phyloP scores from a whole-genome alignment of 2,797 vertebrate species.

The Oryzias sinensis region DNA sequence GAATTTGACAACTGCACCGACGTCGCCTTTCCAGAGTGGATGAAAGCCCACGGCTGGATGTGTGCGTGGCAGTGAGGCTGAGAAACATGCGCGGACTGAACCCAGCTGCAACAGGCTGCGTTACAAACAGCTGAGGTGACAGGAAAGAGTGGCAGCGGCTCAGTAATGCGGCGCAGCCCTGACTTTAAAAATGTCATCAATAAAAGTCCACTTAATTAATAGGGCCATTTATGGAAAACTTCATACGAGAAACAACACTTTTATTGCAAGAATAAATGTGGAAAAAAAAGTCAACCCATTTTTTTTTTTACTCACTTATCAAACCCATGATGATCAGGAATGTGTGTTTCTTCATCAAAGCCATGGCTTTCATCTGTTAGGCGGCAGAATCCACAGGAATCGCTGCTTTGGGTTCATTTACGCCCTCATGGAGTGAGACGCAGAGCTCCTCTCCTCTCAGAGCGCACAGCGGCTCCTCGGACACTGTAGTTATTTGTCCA shows the following conservation, averaged over 20 bases:
- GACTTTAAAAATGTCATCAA: not conserved
- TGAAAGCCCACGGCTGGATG: slow-evolving; percentile 9
- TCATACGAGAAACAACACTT: not conserved
- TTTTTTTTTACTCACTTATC: slow-evolving; percentile 63
- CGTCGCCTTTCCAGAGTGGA: slow-evolving; percentile 15
- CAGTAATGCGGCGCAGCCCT: not conserved
- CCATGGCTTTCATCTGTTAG: slow-evolving; percentile 65
- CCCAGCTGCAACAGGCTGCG: slow-evolving; percentile 17
- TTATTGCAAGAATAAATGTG: slow-evolving; percentile 1
- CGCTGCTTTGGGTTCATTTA: slow-evolving; percentile 39
- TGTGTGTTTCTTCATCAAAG: slow-evolving; percentile 55
- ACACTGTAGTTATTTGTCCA: slow-evolving; percentile 44
- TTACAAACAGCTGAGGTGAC: not conserved
- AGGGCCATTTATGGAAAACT: no score
- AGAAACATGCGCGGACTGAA: not conserved
- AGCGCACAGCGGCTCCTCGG: slow-evolving; percentile 29
- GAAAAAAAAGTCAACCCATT: slow-evolving; percentile 4
- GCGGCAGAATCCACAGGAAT: slow-evolving; percentile 46
- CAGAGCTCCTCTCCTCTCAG: not conserved
- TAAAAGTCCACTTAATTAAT: not conserved
- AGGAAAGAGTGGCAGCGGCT: not conserved
- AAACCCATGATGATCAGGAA: slow-evolving; percentile 60
- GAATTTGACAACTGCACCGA: slow-evolving; percentile 19
- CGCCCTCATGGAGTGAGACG: slow-evolving; percentile 39
- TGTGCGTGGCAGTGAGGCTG: not conserved